Evolutionary conservation across 1,140 invertebrate species (phyloP), one percentile per base, ranked within the genome.

Genomic region (Drosophila tristis): DNA sequence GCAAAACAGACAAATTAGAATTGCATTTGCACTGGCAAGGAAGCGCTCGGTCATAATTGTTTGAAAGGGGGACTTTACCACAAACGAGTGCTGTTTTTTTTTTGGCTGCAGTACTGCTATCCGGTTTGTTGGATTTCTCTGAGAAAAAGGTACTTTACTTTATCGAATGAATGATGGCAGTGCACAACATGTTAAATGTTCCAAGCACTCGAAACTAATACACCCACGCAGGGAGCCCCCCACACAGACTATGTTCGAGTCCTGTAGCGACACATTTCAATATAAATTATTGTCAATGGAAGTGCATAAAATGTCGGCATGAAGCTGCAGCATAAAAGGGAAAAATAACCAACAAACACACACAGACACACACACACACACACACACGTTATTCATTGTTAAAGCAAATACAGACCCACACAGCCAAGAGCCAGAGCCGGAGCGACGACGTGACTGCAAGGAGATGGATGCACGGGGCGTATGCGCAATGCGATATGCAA

Each of bases 401-500:
- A 87, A 73, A 81, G 66, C 70, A 78, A 87, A 74, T 74, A 50
- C 66, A 66, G 66, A 44, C 66, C 56, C 44, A 42, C 45, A 42
- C 29, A 31, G 58, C 35, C 51, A 56, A 5, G 16, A 47, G 31
- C 8, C 45, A 44, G 43, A 16, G 42, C 54, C 7, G 61, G 53
- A 44, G 55, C 29, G 63, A 73, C 74, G 60, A 74, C 78, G 75
- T 78, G 75, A 66, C 74, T 77, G 64, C 26, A 54, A 45, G 48
- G 64, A 87, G 82, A 86, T 86, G 82, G 70, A 86, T 86, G 82
- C 64, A 86, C 63, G 82, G 82, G 82, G 82, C 84, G 82, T 86
- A 86, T 89, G 79, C 84, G 82, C 82, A 87, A 77, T 87, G 84
- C 76, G 84, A 89, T 89, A 89, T 89, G 84, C 84, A 84, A 89